Base-by-base conservation (phyloP, 2,797 vertebrate genomes). In the Tragelaphus eurycerus region DNA sequence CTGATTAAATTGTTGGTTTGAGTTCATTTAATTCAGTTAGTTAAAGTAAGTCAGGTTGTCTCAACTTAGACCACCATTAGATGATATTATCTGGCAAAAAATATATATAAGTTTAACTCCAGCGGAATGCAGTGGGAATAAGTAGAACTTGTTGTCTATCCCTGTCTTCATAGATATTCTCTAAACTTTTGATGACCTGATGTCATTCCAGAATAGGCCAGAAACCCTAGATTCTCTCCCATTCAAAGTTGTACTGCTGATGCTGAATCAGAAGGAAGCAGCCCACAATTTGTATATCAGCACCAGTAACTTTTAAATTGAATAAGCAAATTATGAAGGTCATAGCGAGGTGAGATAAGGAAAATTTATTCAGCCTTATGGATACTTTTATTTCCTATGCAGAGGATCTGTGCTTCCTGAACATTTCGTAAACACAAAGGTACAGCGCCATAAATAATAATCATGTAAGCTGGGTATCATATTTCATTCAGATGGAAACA, bases 11-110 rank as follows among this genome's bases (percentile, higher is more conserved):
- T 74, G 34, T 94, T 85, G 67, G 21, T 48, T 88, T 97, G 50
- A 97, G 79, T 78, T 95, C 48, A 50, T 34, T 59, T 97, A 97
- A 97, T 93, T 95, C 46, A 67, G 14, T 96, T 97, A 95, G 34
- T 93, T 90, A 60, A 96, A 92, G 74, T 48, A 95, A 97, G 93
- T 86, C 71, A 96, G 15, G 25, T 96, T 97, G 54, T 95, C 54
- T 94, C 50, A 57, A 88, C 86, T 96, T 71, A 86, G 90, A 74
- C 4, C 17, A 29, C 25, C 48, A 92, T 60, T 95, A 85, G 43
- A 55, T 25, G 43, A 7, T 82, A 81, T 97, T 50, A 91, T 90
- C 43, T 82, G 12, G 16, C 54, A 74, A 60, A 78, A 64, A 11
- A 19, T 17, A 27, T 13, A n/a, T 74, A 46, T 7, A 27, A 34